These are phyloP conservation scores for Plodia interpunctella DNA, from an alignment of 1,140 invertebrate genomes.

Conservation along the genomic window DNA sequence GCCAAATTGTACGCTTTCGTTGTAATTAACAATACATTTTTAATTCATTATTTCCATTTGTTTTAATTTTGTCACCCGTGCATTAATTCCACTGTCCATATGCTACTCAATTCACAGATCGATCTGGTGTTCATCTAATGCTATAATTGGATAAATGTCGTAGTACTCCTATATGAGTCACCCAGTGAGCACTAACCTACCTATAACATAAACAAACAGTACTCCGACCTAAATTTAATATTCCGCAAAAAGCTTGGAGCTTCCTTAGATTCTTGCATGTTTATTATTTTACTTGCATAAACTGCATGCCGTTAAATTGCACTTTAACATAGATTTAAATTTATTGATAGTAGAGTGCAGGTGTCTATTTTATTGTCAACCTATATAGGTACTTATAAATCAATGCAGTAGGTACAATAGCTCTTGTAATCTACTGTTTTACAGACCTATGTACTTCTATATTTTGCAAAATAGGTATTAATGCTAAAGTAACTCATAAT, in stretches of 20 bases:
- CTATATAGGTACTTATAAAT: too few relatives aligned
- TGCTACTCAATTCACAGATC: constrained; percentile 34
- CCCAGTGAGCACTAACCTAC: constrained; percentile 45
- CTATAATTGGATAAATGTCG: constrained; percentile 44
- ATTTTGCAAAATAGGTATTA: too few relatives aligned
- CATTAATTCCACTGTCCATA: constrained; percentile 24
- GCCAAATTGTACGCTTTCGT: constrained; percentile 64
- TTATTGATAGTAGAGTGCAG: too few relatives aligned
- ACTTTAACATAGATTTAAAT: background rate
- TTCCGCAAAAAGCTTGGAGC: constrained; percentile 26
- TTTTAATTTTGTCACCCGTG: constrained; percentile 59
- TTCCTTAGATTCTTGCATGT: constrained; percentile 7
- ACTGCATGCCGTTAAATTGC: constrained; percentile 13
- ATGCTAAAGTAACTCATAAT: too few relatives aligned
- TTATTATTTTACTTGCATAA: constrained; percentile 2
- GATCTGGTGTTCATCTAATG: constrained; percentile 34
- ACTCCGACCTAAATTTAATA: constrained; percentile 49
- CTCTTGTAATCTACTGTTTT: too few relatives aligned
- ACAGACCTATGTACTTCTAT: too few relatives aligned
- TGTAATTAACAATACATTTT: constrained; percentile 69
- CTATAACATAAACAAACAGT: constrained; percentile 48
- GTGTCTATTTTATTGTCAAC: background rate
- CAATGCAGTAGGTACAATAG: too few relatives aligned
- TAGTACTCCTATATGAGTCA: constrained; percentile 50
- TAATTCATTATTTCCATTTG: constrained; percentile 61